A percentile compares a stretch with the other conserved stretches of the same genome.
These are phyloP conservation scores for Anabas testudineus DNA, from an alignment of 2,797 vertebrate species.

Conservation along the genomic window DNA sequence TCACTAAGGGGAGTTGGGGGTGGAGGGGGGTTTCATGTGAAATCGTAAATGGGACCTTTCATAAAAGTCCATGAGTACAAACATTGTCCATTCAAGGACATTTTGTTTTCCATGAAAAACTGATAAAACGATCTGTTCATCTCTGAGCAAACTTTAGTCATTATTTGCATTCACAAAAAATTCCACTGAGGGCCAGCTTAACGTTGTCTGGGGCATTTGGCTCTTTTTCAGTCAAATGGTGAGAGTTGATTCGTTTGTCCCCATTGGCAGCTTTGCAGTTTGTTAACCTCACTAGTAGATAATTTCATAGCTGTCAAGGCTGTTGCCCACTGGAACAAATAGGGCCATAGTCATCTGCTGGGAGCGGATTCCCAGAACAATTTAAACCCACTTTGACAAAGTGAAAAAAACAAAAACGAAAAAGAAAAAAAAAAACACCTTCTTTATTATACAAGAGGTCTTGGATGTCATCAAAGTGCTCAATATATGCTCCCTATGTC, in stretches of 20 bases:
- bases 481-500: background rate
- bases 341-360: slow-evolving; percentile 45
- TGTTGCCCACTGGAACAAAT: slow-evolving; percentile 64
- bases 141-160: slow-evolving; percentile 84
- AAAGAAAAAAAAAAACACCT: too few relatives aligned
- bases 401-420: background rate
- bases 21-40: slow-evolving; percentile 79
- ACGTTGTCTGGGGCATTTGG: slow-evolving; percentile 61
- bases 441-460: too few relatives aligned
- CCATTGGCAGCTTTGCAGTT: slow-evolving; percentile 61
- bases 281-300: slow-evolving; percentile 84
- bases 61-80: slow-evolving; percentile 86
- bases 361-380: slow-evolving; percentile 76
- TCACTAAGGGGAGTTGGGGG: slow-evolving; percentile 26
- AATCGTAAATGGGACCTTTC: slow-evolving; percentile 87
- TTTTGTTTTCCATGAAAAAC: slow-evolving; percentile 88
- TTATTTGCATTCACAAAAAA: slow-evolving; percentile 85
- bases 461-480: too few relatives aligned
- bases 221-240: slow-evolving; percentile 57
- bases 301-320: slow-evolving; percentile 85
- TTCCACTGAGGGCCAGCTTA: slow-evolving; percentile 71
- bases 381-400: background rate
- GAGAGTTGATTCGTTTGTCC: slow-evolving; percentile 66
- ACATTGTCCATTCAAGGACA: slow-evolving; percentile 87
- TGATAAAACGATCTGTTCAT: slow-evolving; percentile 83